Evolutionary conservation across 2,113 vertebrate genomes (phyloP), one percentile per base, ranked within the genome.

Genomic region (Zingel zingel): DNA sequence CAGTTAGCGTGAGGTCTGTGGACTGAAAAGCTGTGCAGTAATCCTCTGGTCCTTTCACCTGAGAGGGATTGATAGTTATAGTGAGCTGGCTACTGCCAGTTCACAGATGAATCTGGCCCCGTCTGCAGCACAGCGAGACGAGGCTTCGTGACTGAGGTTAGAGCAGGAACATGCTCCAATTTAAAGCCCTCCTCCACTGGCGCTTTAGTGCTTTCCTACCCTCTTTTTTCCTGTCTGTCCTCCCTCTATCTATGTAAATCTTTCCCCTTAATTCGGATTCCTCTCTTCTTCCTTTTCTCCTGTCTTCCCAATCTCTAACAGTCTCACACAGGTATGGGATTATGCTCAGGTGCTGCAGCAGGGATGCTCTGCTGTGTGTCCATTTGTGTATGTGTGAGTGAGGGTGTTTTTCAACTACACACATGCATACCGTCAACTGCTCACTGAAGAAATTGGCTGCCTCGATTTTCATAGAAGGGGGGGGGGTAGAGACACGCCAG

Each of bases 371-470:
- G 39, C 54, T 65, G 10, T 63, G 33, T 50, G n/a, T 57, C 9
- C 6, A 19, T 61, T 13, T 61, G 71, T 15, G 36, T 73, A 33
- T 19, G 8, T 51, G 39, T 43, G 58, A 75, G 47, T 12, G 65
- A 79, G 51, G 70, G 66, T 87, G 80, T 68, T 75, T 61, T 81
- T 81, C 56, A 3, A 47, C 73, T 33, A 62, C 57, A 70, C 67
- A 65, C 62, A 73, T 47, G 51, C 61, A 53, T 33, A 71, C 69
- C 45, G 47, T 23, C 61, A 62, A 77, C 15, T 23, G 7, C 80
- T 88, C 58, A 54, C 90, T 63, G 61, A 66, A 88, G 88, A 90
- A 89, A 92, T 85, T 79, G 86, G 69, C 82, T 83, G 87, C 84
- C 88, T 75, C 12, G 9, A 81, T 88, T 86, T 92, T 92, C 76